These are phyloP conservation scores for Trematomus loennbergii DNA, from an alignment of 2,113 vertebrate species.

Conservation along the genomic window DNA sequence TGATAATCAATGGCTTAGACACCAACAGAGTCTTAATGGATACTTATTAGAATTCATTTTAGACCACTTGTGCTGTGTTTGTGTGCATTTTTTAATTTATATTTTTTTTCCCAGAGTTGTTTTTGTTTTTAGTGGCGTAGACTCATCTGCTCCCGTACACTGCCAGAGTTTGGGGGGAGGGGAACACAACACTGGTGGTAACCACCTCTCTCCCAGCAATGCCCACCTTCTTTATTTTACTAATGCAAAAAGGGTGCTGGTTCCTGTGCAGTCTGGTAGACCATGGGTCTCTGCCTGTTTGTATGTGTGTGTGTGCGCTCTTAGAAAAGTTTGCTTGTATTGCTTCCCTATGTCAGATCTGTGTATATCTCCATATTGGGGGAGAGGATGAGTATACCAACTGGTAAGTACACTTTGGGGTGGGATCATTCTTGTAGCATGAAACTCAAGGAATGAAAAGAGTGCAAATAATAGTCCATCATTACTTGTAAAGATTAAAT, in stretches of 20 bases:
- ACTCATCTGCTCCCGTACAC: slow-evolving; percentile 44
- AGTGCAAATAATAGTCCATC: background rate
- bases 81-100: slow-evolving; percentile 19
- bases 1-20: slow-evolving; percentile 10
- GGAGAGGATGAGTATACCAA: slow-evolving; percentile 80
- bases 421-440: slow-evolving; percentile 36
- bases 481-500: slow-evolving; percentile 8
- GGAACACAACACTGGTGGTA: slow-evolving; percentile 23
- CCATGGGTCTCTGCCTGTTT: slow-evolving; percentile 56
- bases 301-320: slow-evolving; percentile 48
- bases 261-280: slow-evolving; percentile 42
- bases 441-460: slow-evolving; percentile 18
- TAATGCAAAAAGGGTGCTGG: slow-evolving; percentile 29
- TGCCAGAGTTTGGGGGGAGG: slow-evolving; percentile 20
- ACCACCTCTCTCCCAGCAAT: slow-evolving; percentile 56
- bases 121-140: slow-evolving; percentile 20
- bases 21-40: background rate
- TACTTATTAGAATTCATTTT: slow-evolving; percentile 15
- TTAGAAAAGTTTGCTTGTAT: slow-evolving; percentile 66
- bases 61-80: slow-evolving; percentile 13
- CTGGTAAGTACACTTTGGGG: slow-evolving; percentile 77
- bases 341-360: slow-evolving; percentile 77
- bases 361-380: slow-evolving; percentile 77
- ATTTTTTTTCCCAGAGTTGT: slow-evolving; percentile 22
- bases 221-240: slow-evolving; percentile 45